Evolutionary conservation across 2,797 vertebrate species (phyloP).

Genomic region (Novumbra hubbsi): DNA sequence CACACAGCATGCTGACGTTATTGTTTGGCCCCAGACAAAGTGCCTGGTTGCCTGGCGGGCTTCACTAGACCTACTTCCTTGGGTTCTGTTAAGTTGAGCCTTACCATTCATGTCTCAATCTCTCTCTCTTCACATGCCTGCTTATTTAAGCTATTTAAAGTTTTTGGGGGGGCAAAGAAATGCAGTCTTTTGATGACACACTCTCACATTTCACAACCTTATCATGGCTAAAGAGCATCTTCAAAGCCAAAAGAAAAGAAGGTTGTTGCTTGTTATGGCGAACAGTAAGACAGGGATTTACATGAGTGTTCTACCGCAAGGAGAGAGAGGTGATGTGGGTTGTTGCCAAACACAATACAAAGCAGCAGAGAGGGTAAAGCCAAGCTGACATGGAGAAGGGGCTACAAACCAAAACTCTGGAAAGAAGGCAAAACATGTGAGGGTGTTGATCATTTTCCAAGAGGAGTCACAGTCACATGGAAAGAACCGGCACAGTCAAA

Average conservation of each 20-base stretch:
- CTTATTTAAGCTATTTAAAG: slow-evolving; percentile 39
- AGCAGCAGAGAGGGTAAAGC: slow-evolving; percentile 1
- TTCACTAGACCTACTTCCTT: not conserved
- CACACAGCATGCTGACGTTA: not conserved
- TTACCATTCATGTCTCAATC: not conserved
- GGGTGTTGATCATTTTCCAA: slow-evolving; percentile 12
- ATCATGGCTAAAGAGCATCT: slow-evolving; percentile 11
- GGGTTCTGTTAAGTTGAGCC: not conserved
- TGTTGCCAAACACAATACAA: not conserved
- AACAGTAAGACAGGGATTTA: slow-evolving; percentile 4
- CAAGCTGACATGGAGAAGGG: not conserved
- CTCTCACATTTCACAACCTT: slow-evolving; percentile 4
- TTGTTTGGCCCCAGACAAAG: not conserved
- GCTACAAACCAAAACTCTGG: slow-evolving; percentile 2
- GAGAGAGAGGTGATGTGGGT: not conserved
- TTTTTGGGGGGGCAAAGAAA: slow-evolving; percentile 21
- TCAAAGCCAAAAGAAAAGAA: slow-evolving; percentile 29
- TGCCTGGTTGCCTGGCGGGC: not conserved
- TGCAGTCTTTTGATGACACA: slow-evolving; percentile 39
- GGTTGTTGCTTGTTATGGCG: slow-evolving; percentile 26
- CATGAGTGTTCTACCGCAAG: not conserved
- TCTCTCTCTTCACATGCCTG: not conserved
- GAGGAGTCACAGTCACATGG: not conserved
- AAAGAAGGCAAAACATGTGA: not conserved
- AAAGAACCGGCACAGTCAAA: slow-evolving; percentile 14